phyloP scores from a whole-genome alignment of 2,888 invertebrate species.

The Macaria notata region DNA sequence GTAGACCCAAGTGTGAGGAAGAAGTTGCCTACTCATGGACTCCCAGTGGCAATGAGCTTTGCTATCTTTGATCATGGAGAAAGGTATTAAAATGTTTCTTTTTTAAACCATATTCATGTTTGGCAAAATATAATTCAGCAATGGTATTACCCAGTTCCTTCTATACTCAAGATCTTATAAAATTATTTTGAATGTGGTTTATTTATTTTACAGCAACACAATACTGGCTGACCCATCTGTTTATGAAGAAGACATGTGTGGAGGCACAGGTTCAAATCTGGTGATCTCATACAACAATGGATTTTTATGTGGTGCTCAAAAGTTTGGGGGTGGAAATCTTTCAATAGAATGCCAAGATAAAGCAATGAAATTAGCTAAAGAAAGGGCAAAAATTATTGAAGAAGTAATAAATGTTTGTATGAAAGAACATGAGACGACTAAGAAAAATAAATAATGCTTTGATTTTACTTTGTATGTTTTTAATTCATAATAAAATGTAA shows the following conservation, averaged over 20 bases:
- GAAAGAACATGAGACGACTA: slow-evolving; percentile 42
- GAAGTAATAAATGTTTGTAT: slow-evolving; percentile 64
- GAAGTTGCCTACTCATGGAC: slow-evolving; percentile 79
- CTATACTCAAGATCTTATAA: too few species aligned
- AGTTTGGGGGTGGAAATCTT: slow-evolving; percentile 88
- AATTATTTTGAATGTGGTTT: too few species aligned
- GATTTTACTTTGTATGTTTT: background rate
- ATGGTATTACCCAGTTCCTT: too few species aligned
- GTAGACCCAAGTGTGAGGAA: slow-evolving; percentile 81
- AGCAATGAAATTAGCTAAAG: slow-evolving; percentile 83
- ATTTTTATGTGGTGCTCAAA: slow-evolving; percentile 86
- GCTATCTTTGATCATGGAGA: slow-evolving; percentile 86
- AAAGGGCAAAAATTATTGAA: slow-evolving; percentile 78
- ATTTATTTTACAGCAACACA: slow-evolving; percentile 79
- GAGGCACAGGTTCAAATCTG: slow-evolving; percentile 82
- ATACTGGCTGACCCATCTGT: slow-evolving; percentile 89
- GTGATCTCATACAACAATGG: slow-evolving; percentile 85
- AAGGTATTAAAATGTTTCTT: slow-evolving; percentile 40
- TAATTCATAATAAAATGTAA: too few species aligned
- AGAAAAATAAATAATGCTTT: background rate
- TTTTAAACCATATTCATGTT: too few species aligned
- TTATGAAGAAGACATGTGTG: slow-evolving; percentile 91
- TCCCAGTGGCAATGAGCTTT: slow-evolving; percentile 88
- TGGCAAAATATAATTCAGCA: too few species aligned
- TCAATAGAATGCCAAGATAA: slow-evolving; percentile 79